Evolutionary conservation across 2,888 invertebrate species (phyloP), one percentile per base, ranked within the genome.

Genomic region (Eupithecia exiguata): DNA sequence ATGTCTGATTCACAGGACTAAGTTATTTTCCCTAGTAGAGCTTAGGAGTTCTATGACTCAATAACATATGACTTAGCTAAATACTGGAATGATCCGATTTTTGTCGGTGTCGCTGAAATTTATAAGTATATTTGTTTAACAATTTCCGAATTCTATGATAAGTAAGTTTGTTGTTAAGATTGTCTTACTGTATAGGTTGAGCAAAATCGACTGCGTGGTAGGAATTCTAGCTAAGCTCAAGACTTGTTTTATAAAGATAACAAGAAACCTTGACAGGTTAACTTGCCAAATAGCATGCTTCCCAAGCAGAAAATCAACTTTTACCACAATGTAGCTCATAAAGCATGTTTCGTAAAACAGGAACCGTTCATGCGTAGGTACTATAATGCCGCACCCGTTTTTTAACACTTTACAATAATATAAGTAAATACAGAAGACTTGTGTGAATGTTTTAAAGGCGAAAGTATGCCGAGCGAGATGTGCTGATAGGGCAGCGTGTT

Each of bases 221-320:
- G 3, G 21, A 53, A 21, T 21, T 53, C 53, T 53, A 53, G 53
- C n/a, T 53, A 21, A 21, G n/a, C 21, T 53, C 21, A 58, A 58
- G 21, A 58, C 58, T 58, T 58, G 58, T 58, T 53, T 53, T 53
- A 25, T 58, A 25, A 25, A 58, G 62, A 76, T 81, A 83, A 86
- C 87, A 91, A 89, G 84, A 77, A 78, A 43, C 68, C 53, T 63
- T 38, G 62, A 58, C 67, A 72, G 62, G 49, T 77, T 74, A 82
- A 77, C 80, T 86, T 86, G 84, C 84, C 83, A 83, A 88, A 87
- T 84, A 85, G 81, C 78, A 86, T 84, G 86, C 88, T 91, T 91
- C 90, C 88, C 84, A 84, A 89, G 90, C 84, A 87, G 89, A 90
- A 91, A 92, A 90, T 89, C 93, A 92, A 93, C 92, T 93, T 93